These are phyloP conservation scores for Andrena chrysosceles DNA, from an alignment of 2,888 invertebrate genomes.

Conservation along the genomic window DNA sequence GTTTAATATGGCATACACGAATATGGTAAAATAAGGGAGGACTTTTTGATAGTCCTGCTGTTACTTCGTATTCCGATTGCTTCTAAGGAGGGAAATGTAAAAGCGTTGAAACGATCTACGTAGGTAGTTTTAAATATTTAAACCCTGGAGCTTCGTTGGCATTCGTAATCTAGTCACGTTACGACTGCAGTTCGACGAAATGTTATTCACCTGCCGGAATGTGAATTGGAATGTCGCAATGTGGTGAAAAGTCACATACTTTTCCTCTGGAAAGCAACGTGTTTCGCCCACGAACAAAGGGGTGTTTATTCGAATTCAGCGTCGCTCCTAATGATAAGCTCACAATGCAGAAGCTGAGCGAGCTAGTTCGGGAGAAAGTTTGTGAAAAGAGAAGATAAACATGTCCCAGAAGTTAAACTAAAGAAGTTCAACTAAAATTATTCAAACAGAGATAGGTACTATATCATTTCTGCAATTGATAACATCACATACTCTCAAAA, in stretches of 20 bases:
- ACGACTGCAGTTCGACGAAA: constrained; percentile 10
- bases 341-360: not conserved
- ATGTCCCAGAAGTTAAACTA: too few species aligned
- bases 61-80: not conserved
- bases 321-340: not conserved
- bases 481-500: too few species aligned
- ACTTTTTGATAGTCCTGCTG: not conserved
- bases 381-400: constrained; percentile 2
- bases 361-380: not conserved
- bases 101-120: not conserved
- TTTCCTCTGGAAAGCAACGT: constrained; percentile 1
- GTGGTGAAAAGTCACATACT: constrained; percentile 2
- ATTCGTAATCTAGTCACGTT: constrained; percentile 7
- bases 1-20: not conserved
- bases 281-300: not conserved
- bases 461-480: too few species aligned
- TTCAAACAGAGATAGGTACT: too few species aligned
- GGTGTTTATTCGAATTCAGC: not conserved
- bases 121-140: constrained; percentile 10
- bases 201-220: not conserved
- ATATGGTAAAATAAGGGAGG: not conserved
- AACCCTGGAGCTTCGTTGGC: not conserved
- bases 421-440: too few species aligned
- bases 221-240: constrained; percentile 10
- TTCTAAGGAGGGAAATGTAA: not conserved